Evolutionary conservation across 2,113 vertebrate species (phyloP).

Genomic region (Caloenas nicobarica): DNA sequence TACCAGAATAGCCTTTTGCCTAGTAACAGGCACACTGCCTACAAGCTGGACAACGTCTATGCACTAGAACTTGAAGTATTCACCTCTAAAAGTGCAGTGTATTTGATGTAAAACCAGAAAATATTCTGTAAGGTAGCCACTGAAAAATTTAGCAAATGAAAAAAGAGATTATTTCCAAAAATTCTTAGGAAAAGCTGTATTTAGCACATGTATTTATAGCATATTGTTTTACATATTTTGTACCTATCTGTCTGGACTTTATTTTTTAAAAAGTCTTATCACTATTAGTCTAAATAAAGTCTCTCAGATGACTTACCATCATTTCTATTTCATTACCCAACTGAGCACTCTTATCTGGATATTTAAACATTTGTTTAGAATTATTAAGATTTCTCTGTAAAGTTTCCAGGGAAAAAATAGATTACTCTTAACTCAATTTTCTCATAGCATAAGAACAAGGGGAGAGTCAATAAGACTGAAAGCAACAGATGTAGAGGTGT

Average conservation of each 20-base stretch:
- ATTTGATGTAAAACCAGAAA: neutral
- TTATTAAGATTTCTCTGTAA: constrained; percentile 26
- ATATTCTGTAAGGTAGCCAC: neutral
- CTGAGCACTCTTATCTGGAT: neutral
- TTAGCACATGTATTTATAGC: constrained; percentile 7
- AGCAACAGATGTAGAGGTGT: neutral
- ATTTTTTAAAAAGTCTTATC: constrained; percentile 2
- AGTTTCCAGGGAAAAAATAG: constrained; percentile 12
- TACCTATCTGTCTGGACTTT: constrained; percentile 24
- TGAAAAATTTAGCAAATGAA: neutral
- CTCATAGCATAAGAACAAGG: neutral
- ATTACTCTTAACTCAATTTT: neutral
- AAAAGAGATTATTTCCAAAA: neutral
- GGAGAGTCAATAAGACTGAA: neutral
- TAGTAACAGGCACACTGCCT: neutral
- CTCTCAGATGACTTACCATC: neutral
- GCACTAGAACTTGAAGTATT: neutral
- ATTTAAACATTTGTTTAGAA: constrained; percentile 48
- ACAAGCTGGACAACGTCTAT: neutral
- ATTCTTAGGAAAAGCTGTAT: neutral
- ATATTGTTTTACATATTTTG: constrained; percentile 35
- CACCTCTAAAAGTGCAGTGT: neutral
- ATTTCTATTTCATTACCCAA: constrained; percentile 4
- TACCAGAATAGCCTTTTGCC: neutral
- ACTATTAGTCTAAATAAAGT: constrained; percentile 32